Evolutionary conservation across 2,113 vertebrate genomes (phyloP), one percentile per base, ranked within the genome.

Genomic region (Piaya cayana): DNA sequence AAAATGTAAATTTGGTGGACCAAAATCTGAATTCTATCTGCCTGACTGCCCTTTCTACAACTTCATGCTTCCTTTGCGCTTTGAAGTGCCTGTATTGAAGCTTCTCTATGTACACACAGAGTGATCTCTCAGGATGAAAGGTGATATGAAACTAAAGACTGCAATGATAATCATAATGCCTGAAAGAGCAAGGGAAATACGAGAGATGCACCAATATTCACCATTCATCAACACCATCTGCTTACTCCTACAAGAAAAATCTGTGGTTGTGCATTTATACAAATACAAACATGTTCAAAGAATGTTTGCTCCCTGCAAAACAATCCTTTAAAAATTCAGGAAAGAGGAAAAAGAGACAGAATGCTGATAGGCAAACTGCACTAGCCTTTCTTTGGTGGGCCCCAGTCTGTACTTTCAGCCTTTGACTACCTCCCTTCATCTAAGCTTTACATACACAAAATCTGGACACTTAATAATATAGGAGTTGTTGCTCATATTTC

Each of bases 41-140:
- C 70, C 80, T 36, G 72, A 10, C 50, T 69, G 67, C 59, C 25
- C 77, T 89, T 82, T 60, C 65, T 42, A 12, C 59, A 69, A 4
- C 32, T 55, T 29, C n/a, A 5, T 29, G 34, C 55, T 64, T 49
- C 63, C 72, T 80, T 52, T 15, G 26, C 20, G 2, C 80, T 94
- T 59, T 56, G 79, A 87, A 83, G 87, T 69, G 89, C 80, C 70
- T 93, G 37, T 5, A 10, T 91, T 79, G 87, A 71, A 96, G 55
- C 23, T 86, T 14, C 74, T 67, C 63, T 42, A 37, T 37, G 49
- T n/a, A 59, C 9, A 53, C 14, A 37, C 29, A 65, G 79, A 18
- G 18, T 9, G 16, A 69, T 70, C 45, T 52, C 45, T 45, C 34
- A 29, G 86, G 63, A 63, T 93, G 80, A 92, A 92, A 93, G 59